Conservation (phyloP, 2,797 vertebrate species). For the Tangara arthus region DNA sequence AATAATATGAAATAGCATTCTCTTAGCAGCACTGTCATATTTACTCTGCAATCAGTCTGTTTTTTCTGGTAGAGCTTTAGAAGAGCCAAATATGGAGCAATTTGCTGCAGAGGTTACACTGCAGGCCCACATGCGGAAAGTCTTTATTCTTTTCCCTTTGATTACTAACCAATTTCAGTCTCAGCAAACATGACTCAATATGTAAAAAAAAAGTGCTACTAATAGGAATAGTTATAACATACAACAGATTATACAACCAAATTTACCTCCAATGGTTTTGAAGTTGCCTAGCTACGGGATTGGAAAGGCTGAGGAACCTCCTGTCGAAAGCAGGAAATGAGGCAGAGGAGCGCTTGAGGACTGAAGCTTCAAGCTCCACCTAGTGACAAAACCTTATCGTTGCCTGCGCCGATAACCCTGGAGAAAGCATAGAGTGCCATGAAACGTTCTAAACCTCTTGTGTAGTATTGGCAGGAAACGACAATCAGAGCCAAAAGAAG, state of each 20-base stretch:
- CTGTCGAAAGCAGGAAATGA: constrained; percentile 20
- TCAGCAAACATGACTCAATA: constrained; percentile 57
- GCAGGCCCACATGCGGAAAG: constrained; percentile 12
- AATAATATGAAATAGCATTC: neutral
- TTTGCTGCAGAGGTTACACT: neutral
- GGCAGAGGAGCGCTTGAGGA: neutral
- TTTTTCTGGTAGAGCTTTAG: neutral
- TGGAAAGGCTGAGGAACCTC: constrained; percentile 43
- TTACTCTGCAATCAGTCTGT: neutral
- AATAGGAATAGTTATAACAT: constrained; percentile 10
- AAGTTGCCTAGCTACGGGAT: constrained; percentile 51
- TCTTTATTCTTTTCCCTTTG: constrained; percentile 48
- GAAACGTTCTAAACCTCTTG: neutral
- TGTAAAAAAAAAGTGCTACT: neutral
- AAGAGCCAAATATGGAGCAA: constrained; percentile 3
- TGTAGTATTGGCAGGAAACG: neutral
- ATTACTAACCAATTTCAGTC: constrained; percentile 49
- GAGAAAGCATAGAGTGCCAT: neutral
- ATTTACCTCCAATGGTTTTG: constrained; percentile 52
- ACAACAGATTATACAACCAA: constrained; percentile 46
- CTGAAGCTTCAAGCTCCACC: constrained; percentile 24
- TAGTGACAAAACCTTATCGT: constrained; percentile 9
- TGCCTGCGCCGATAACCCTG: neutral
- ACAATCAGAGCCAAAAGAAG: neutral
- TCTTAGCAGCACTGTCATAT: neutral